A percentile compares a stretch with the other conserved stretches of the same genome.
phyloP scores from a whole-genome alignment of 1,140 invertebrate species.

The Lordiphosa stackelbergi region DNA sequence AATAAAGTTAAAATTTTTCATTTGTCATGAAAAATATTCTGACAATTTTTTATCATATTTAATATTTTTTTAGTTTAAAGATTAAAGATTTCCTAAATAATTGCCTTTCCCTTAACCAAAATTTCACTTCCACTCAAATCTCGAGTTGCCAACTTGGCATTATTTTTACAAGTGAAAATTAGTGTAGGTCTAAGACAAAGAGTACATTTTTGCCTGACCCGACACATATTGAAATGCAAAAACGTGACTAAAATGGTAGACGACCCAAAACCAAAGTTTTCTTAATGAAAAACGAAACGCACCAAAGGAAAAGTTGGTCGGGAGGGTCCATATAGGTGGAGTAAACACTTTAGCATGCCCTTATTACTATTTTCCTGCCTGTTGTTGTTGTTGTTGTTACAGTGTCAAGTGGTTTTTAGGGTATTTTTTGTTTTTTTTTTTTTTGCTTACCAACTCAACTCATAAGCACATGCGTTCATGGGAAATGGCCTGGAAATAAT shows the following conservation, averaged over 20 bases:
- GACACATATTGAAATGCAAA: slow-evolving; percentile 44
- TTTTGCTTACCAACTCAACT: slow-evolving; percentile 48
- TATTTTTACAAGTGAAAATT: slow-evolving; percentile 10
- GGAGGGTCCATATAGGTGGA: slow-evolving; percentile 10
- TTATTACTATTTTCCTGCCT: slow-evolving; percentile 27
- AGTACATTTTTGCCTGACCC: slow-evolving; percentile 23
- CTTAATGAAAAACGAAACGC: slow-evolving; percentile 10
- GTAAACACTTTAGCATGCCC: slow-evolving; percentile 21
- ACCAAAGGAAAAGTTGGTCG: slow-evolving; percentile 7
- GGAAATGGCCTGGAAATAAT: slow-evolving; percentile 73
- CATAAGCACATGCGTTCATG: slow-evolving; percentile 68
- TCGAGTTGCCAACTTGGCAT: neutral
- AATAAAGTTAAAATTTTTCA: too few species aligned
- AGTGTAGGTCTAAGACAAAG: slow-evolving; percentile 5
- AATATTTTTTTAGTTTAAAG: too few species aligned
- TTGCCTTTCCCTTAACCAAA: too few species aligned
- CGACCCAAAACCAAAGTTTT: neutral
- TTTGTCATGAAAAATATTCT: too few species aligned
- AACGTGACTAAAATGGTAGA: slow-evolving; percentile 46
- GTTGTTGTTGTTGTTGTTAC: slow-evolving; percentile 21
- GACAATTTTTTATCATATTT: too few species aligned
- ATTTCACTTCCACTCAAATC: too few species aligned
- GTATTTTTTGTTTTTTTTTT: slow-evolving; percentile 10
- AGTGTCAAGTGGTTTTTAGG: slow-evolving; percentile 40
- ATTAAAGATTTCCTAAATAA: too few species aligned